Evolutionary conservation across 2,113 vertebrate species (phyloP).

Genomic region (Bubalus kerabau): DNA sequence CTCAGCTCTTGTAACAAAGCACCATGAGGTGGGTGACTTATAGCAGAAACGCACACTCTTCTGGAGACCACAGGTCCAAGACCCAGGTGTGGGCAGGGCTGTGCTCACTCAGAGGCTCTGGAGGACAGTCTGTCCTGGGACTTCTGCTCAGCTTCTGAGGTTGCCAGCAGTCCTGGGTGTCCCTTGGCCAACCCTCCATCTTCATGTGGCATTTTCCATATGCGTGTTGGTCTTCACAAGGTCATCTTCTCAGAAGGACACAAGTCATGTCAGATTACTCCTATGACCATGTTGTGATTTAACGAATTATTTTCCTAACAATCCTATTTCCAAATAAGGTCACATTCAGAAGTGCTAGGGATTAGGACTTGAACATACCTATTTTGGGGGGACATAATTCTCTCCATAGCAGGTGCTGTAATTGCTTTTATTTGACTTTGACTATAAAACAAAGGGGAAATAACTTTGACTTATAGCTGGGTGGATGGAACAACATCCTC

Average conservation of each 20-base stretch:
- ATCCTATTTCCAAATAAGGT: neutral
- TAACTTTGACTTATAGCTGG: neutral
- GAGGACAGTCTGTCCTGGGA: neutral
- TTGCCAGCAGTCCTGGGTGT: accelerated
- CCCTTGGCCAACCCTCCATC: neutral
- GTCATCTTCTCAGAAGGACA: neutral
- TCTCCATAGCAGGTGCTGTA: neutral
- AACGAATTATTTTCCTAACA: neutral
- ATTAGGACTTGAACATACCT: neutral
- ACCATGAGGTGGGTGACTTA: neutral
- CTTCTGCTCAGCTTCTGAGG: neutral
- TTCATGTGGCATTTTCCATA: neutral
- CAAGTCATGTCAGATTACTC: accelerated
- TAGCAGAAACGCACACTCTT: neutral
- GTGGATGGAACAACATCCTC: neutral
- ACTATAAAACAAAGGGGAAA: neutral
- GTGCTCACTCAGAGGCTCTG: neutral
- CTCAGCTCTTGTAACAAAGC: neutral
- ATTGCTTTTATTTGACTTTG: neutral
- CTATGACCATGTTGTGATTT: neutral
- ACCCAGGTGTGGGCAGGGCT: neutral
- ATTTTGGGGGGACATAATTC: neutral
- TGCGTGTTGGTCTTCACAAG: neutral
- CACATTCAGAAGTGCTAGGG: neutral
- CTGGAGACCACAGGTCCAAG: neutral